Conservation (phyloP, 2,888 invertebrate species). For the Julus scanicus region DNA sequence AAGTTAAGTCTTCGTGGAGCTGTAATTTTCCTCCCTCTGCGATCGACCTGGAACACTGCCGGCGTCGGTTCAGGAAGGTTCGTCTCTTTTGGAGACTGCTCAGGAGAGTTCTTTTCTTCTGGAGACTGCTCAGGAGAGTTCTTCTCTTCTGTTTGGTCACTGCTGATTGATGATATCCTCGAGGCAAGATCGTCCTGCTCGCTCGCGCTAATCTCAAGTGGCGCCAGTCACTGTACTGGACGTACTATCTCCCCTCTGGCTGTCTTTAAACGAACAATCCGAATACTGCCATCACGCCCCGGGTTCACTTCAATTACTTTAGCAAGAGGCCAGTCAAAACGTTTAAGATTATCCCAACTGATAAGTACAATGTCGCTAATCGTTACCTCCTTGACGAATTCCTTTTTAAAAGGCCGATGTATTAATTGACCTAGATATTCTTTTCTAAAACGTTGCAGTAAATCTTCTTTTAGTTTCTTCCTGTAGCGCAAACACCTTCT, state of each 20-base stretch:
- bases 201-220: not conserved
- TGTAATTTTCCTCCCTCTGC: no score
- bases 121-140: no score
- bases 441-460: not conserved
- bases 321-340: not conserved
- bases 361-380: not conserved
- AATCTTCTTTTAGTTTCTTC: not conserved
- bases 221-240: not conserved
- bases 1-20: no score
- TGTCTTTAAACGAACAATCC: not conserved
- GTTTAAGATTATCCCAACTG: not conserved
- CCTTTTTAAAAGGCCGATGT: not conserved
- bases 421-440: not conserved
- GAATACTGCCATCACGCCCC: not conserved
- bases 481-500: not conserved
- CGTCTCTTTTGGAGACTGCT: no score
- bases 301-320: not conserved
- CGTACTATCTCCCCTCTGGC: not conserved
- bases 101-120: no score
- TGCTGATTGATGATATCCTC: no score
- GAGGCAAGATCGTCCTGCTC: no score
- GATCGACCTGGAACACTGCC: no score
- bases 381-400: not conserved
- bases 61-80: no score
- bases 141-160: no score